Evolutionary conservation across 2,888 invertebrate species (phyloP).

Genomic region (Orthosia incerta): DNA sequence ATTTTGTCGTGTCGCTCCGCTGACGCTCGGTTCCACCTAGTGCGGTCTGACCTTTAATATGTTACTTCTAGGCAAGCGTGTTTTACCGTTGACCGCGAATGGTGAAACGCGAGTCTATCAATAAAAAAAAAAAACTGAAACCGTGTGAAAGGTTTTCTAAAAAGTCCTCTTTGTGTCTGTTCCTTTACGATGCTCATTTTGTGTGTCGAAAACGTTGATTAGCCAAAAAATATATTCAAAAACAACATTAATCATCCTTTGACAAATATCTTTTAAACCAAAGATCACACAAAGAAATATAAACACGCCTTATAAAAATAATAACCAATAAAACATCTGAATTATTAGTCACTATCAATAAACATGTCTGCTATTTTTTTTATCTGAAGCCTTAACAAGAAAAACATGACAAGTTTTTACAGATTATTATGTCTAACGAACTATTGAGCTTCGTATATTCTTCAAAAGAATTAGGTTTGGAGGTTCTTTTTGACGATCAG

Average conservation of each 20-base stretch:
- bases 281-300: conserved; percentile 21
- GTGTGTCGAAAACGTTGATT: conserved; percentile 9
- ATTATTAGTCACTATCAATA: conserved; percentile 49
- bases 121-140: no score
- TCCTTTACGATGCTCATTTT: neutral
- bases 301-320: conserved; percentile 21
- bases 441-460: conserved; percentile 20
- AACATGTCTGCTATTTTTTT: conserved; percentile 36
- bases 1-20: no score
- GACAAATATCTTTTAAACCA: neutral
- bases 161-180: neutral
- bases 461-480: conserved; percentile 53
- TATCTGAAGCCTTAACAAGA: conserved; percentile 36
- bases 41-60: no score
- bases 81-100: no score
- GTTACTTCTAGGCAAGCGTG: no score
- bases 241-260: conserved; percentile 8
- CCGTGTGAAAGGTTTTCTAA: no score
- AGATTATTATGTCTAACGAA: conserved; percentile 37
- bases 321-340: conserved; percentile 31
- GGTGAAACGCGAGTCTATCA: no score
- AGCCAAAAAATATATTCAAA: neutral
- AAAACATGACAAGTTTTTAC: conserved; percentile 39
- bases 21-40: no score
- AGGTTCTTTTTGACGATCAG: conserved; percentile 33